Conservation (phyloP, 2,888 invertebrate species). For the Philereme vetulata region DNA sequence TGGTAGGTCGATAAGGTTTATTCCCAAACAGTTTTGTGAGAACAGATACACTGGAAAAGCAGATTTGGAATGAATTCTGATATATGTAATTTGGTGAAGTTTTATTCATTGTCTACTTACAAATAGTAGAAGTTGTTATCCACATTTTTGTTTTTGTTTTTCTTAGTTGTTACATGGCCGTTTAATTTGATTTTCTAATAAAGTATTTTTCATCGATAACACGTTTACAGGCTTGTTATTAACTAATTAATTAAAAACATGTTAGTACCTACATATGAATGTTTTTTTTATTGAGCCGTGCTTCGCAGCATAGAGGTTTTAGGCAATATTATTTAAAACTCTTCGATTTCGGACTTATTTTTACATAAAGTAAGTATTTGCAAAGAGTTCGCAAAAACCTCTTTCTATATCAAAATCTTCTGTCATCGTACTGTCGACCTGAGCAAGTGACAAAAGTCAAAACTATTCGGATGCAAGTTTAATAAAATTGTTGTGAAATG, state of each 20-base stretch:
- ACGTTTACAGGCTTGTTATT: background rate
- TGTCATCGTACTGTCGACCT: too few species aligned
- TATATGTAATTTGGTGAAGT: background rate
- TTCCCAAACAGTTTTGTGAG: slow-evolving; percentile 37
- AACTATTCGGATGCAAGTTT: background rate
- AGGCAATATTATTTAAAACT: too few species aligned
- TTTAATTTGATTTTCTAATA: background rate
- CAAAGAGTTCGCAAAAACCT: too few species aligned
- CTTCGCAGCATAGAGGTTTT: too few species aligned
- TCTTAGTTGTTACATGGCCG: slow-evolving; percentile 17
- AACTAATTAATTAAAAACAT: too few species aligned
- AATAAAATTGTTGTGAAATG: slow-evolving; percentile 44
- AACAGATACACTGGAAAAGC: slow-evolving; percentile 37
- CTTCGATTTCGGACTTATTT: too few species aligned
- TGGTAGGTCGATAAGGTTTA: slow-evolving; percentile 46
- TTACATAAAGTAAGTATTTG: too few species aligned
- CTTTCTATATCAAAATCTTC: too few species aligned
- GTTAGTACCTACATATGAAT: too few species aligned
- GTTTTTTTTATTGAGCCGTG: too few species aligned
- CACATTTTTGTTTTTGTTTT: slow-evolving; percentile 48
- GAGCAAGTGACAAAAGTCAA: background rate
- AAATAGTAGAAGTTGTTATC: slow-evolving; percentile 39
- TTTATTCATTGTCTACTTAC: slow-evolving; percentile 45
- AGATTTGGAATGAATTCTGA: background rate
- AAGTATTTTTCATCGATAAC: background rate